Evolutionary conservation across 2,797 vertebrate species (phyloP), one percentile per base, ranked within the genome.

Genomic region (Nyctalus aviator): DNA sequence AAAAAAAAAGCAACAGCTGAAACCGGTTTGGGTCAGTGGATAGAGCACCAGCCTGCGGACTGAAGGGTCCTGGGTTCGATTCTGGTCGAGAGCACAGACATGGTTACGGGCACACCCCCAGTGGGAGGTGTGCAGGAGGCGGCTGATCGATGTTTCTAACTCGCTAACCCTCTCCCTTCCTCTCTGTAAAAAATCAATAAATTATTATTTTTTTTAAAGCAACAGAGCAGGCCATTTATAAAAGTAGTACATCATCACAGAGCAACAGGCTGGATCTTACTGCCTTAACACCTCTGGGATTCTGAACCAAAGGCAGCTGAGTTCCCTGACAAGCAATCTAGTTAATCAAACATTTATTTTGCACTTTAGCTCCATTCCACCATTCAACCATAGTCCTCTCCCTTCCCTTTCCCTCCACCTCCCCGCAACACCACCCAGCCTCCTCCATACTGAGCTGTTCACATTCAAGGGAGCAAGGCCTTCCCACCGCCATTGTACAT

Each of bases 341-440:
- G 53, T 93, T 55, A 75, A 88, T 55, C 83, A 30, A 78, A 62
- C 64, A 89, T 84, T 88, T 72, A 55, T 57, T 89, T 75, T 69
- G 44, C 14, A 35, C 32, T 57, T 27, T 55, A 14, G n/a, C 50
- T 69, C 44, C 37, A 48, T 25, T 44, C 71, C 32, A 72, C 55
- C 27, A 57, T n/a, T 90, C 66, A 59, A 35, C 41, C 68, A 53
- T 3, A 18, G 8, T n/a, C n/a, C 21, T 64, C n/a, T 55, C 30
- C 50, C 73, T 44, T 21, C 8, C 27, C 15, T 37, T 20, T 30
- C 27, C 41, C 50, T 27, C 35, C 13, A 8, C 69, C 53, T 35
- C 10, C 17, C 50, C 44, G 8, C 30, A 27, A 5, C 44, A 5
- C 13, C 3, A 35, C 44, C 30, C 13, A 82, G 46, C 18, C 8